Percentiles rank a stretch among this genome's conserved stretches.
Conservation (phyloP, 2,888 invertebrate genomes). For the Habroteleia sp. region DNA sequence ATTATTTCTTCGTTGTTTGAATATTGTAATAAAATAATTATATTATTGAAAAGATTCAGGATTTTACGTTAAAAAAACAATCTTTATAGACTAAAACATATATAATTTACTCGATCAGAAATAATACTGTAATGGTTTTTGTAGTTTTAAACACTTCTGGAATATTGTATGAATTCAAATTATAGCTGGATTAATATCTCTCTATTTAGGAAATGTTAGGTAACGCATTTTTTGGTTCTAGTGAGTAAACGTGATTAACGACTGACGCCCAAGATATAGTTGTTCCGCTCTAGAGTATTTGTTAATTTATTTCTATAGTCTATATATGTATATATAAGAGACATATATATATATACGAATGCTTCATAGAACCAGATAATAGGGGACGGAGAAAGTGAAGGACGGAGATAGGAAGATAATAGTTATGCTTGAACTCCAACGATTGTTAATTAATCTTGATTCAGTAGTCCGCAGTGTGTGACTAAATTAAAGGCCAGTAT, state of each 20-base stretch:
- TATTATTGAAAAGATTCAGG: too few species aligned
- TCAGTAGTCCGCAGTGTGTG: constrained; percentile 36
- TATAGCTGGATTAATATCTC: constrained; percentile 35
- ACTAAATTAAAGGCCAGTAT: constrained; percentile 45
- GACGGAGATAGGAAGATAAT: constrained; percentile 38
- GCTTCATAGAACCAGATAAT: constrained; percentile 29
- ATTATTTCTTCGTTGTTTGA: too few species aligned
- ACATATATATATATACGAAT: constrained; percentile 24
- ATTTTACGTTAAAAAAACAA: too few species aligned
- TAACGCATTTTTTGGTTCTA: constrained; percentile 46
- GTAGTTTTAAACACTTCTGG: too few species aligned
- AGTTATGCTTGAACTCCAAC: constrained; percentile 50
- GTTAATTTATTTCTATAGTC: constrained; percentile 58
- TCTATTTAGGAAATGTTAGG: constrained; percentile 40
- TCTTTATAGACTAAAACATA: too few species aligned
- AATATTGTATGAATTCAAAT: too few species aligned
- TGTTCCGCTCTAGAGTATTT: constrained; percentile 54
- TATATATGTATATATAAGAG: constrained; percentile 13
- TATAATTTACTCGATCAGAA: too few species aligned
- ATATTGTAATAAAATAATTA: too few species aligned
- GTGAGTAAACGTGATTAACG: constrained; percentile 58
- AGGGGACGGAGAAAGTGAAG: constrained; percentile 23
- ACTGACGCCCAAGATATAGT: constrained; percentile 45
- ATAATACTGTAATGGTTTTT: too few species aligned
- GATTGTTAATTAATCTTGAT: constrained; percentile 61